Conservation (phyloP, 2,113 vertebrate species). For the Ciconia boyciana region DNA sequence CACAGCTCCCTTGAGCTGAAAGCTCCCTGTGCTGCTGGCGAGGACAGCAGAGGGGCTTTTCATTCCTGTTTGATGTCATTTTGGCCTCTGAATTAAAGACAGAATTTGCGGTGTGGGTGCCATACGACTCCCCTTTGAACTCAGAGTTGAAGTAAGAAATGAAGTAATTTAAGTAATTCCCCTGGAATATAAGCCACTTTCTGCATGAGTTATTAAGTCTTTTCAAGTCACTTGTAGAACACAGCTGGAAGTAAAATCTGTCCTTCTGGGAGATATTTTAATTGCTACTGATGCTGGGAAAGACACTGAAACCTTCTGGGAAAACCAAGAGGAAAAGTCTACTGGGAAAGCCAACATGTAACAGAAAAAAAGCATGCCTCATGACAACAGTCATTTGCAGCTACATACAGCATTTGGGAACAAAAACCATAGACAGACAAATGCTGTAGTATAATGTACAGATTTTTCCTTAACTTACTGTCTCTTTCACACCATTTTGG, state of each 20-base stretch:
- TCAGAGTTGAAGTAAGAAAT: not conserved
- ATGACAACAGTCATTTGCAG: not conserved
- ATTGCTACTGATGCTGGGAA: not conserved
- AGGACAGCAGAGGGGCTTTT: not conserved
- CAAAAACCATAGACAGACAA: not conserved
- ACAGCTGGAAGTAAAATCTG: slow-evolving; percentile 8
- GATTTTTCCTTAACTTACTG: not conserved
- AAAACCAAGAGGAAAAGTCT: not conserved
- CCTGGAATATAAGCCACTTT: slow-evolving; percentile 17
- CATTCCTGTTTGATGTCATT: not conserved
- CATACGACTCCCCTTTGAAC: not conserved
- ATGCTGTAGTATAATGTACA: not conserved
- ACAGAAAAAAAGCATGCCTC: not conserved
- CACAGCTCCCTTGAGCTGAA: not conserved
- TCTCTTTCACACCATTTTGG: not conserved
- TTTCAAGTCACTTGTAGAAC: slow-evolving; percentile 23
- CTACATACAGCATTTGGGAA: not conserved
- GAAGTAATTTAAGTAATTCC: slow-evolving; percentile 29
- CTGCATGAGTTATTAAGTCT: slow-evolving; percentile 32
- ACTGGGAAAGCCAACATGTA: not conserved
- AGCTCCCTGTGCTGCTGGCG: not conserved
- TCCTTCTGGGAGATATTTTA: slow-evolving; percentile 24
- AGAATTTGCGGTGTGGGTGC: not conserved
- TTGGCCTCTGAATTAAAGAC: slow-evolving; percentile 19
- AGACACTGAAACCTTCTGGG: slow-evolving; percentile 11